These are phyloP conservation scores for Phoxinus phoxinus DNA, from an alignment of 2,113 vertebrate genomes.

Conservation along the genomic window DNA sequence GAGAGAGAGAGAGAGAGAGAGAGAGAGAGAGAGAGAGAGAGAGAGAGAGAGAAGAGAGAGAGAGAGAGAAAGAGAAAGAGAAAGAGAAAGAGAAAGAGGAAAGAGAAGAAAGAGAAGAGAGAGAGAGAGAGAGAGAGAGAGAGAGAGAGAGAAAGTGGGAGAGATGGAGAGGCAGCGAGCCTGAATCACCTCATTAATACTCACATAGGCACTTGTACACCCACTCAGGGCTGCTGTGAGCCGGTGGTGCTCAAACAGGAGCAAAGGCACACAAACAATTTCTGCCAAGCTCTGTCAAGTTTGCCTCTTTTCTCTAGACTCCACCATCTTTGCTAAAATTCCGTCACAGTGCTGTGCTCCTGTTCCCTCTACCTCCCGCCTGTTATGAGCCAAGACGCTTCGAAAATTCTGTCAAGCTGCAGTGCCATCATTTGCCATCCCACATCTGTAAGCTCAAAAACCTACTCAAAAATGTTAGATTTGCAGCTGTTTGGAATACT, in stretches of 20 bases:
- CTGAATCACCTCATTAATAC: slow-evolving; percentile 56
- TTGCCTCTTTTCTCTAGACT: slow-evolving; percentile 18
- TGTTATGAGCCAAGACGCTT: not conserved
- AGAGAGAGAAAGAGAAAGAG: not conserved
- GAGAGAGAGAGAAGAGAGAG: not conserved
- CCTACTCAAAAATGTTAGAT: not conserved
- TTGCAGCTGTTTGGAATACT: not conserved
- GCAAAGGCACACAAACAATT: slow-evolving; percentile 14
- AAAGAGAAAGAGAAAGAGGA: not conserved
- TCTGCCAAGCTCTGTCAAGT: slow-evolving; percentile 23
- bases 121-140: not conserved
- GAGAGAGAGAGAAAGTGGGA: not conserved
- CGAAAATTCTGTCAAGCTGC: slow-evolving; percentile 14
- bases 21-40: not conserved
- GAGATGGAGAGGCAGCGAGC: not conserved
- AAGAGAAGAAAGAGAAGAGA: not conserved
- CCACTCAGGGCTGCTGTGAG: slow-evolving; percentile 30
- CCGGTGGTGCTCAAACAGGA: not conserved
- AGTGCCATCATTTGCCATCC: not conserved
- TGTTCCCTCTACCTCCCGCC: not conserved
- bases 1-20: not conserved
- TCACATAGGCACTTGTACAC: slow-evolving; percentile 46
- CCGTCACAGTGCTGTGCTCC: slow-evolving; percentile 24
- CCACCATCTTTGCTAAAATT: not conserved
- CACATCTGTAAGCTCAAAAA: not conserved